These are phyloP conservation scores for Ochropleura leucogaster DNA, from an alignment of 2,888 invertebrate genomes.

Conservation along the genomic window DNA sequence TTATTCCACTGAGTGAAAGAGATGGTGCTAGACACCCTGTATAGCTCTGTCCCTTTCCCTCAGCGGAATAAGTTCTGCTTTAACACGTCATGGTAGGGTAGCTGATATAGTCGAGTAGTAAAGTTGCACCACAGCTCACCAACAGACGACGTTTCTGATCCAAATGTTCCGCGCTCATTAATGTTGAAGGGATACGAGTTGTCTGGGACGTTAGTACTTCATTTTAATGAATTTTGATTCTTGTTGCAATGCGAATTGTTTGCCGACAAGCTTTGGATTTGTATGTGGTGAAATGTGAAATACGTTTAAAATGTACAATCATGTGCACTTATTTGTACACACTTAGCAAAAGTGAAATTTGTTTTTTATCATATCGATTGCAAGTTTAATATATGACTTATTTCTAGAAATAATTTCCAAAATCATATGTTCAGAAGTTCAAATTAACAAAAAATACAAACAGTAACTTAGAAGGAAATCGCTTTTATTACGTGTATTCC, in stretches of 20 bases:
- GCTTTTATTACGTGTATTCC: background rate
- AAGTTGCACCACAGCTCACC: background rate
- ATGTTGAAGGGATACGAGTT: conserved; percentile 18
- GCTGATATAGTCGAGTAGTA: background rate
- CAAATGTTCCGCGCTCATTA: conserved; percentile 26
- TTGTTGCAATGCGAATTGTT: conserved; percentile 14
- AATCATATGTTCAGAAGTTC: background rate
- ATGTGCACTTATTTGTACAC: background rate
- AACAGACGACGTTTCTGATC: conserved; percentile 10
- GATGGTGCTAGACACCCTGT: too few relatives aligned
- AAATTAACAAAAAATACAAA: background rate
- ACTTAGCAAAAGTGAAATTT: background rate
- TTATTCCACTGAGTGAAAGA: too few relatives aligned
- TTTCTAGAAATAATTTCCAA: background rate
- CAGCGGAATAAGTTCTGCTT: too few relatives aligned
- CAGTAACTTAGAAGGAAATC: background rate
- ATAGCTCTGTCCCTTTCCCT: too few relatives aligned
- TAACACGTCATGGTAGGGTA: too few relatives aligned
- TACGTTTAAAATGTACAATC: background rate
- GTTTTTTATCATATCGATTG: background rate
- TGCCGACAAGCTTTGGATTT: background rate
- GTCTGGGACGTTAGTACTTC: conserved; percentile 1
- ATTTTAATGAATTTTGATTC: conserved; percentile 27
- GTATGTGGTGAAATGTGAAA: conserved; percentile 5
- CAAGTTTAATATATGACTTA: background rate